Evolutionary conservation across 2,888 invertebrate genomes (phyloP).

Genomic region (Aspidapion aeneum): DNA sequence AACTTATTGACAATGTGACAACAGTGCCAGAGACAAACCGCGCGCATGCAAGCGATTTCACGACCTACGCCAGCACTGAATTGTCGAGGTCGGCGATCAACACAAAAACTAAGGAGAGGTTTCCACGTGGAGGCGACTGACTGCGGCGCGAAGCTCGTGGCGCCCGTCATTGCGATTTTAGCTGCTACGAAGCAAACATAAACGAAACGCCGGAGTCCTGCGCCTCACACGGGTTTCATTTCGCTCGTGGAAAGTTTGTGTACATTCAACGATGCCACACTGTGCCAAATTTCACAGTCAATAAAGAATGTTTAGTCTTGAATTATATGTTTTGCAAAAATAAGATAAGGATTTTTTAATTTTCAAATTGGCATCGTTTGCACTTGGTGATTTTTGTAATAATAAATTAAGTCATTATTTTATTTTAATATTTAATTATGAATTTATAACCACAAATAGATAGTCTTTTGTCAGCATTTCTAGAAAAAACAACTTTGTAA

Average conservation of each 20-base stretch:
- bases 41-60: slow-evolving; percentile 43
- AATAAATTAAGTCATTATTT: too few species aligned
- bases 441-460: too few species aligned
- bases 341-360: too few species aligned
- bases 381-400: too few species aligned
- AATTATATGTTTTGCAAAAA: too few species aligned
- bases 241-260: slow-evolving; percentile 52
- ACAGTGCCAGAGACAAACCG: slow-evolving; percentile 32
- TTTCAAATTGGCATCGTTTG: too few species aligned
- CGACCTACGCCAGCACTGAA: slow-evolving; percentile 55
- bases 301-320: too few species aligned
- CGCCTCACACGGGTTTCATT: neutral
- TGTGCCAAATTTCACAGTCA: neutral
- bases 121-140: slow-evolving; percentile 53
- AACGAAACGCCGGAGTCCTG: neutral
- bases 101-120: slow-evolving; percentile 46
- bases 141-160: slow-evolving; percentile 36
- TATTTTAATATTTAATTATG: too few species aligned
- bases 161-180: slow-evolving; percentile 14
- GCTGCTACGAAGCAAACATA: neutral
- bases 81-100: slow-evolving; percentile 64
- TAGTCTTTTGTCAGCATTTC: too few species aligned
- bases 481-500: too few species aligned
- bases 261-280: slow-evolving; percentile 17
- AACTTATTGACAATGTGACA: slow-evolving; percentile 17